Base-by-base conservation (phyloP, 1,140 invertebrate species). In the Rhysida immarginata region DNA sequence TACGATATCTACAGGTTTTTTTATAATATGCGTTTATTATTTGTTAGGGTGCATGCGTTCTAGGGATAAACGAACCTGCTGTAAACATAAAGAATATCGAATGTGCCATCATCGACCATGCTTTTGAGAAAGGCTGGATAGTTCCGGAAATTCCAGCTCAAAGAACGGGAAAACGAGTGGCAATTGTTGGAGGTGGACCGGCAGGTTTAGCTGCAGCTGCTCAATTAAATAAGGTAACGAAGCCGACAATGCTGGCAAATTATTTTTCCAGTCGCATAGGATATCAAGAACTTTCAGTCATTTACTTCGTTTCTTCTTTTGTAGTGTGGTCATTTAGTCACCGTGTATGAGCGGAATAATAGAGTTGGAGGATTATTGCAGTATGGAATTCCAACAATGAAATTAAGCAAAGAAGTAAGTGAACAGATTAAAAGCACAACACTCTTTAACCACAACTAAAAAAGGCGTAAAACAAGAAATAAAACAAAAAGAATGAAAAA, bases 11-110 rank as follows among this genome's bases (percentile, higher is more conserved):
- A n/a, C n/a, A n/a, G n/a, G n/a, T n/a, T n/a, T n/a, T n/a, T n/a
- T n/a, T n/a, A n/a, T n/a, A n/a, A n/a, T n/a, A n/a, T n/a, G n/a
- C n/a, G n/a, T n/a, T n/a, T n/a, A n/a, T n/a, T n/a, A n/a, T n/a
- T n/a, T n/a, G n/a, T n/a, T n/a, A 75, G 77, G 95, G 91, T 45
- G 88, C 95, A 1, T 99, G 96, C 73, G 94, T 97, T 18, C 69
- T 99, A 51, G 94, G 92, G 26, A 98, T 99, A 64, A 92, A 89
- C 45, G 85, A 92, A 63, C 90, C 92, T 2, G 77, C 96, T 11
- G 96, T 99, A 1, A 98, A 95, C 26, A 99, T 99, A 65, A 99
- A 99, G 70, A 96, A 96, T 67, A 98, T 99, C 62, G 96, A 99
- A 75, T 96, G 93, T 70, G 82, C 93, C 23, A 99, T 99, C 65